phyloP scores from a whole-genome alignment of 2,113 vertebrate species.

The Synchiropus splendidus region DNA sequence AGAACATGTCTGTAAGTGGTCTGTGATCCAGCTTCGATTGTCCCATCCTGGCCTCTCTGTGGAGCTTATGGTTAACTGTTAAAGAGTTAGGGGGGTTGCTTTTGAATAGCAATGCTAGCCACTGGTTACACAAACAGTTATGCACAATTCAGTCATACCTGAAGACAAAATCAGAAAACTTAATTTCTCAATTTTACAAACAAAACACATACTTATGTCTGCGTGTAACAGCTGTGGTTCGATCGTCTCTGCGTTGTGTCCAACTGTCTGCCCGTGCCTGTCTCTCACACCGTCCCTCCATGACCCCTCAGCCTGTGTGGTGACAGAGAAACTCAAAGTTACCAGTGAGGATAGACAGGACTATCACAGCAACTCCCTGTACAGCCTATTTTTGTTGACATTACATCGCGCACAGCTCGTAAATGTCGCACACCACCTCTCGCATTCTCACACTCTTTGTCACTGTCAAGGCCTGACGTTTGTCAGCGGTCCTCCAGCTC shows the following conservation, averaged over 20 bases:
- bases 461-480: constrained; percentile 11
- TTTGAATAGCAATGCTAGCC: too few species aligned
- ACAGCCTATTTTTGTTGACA: background rate
- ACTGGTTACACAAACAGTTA: too few species aligned
- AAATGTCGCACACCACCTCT: constrained; percentile 29
- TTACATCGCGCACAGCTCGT: constrained; percentile 24
- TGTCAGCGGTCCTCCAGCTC: too few species aligned
- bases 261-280: constrained; percentile 61
- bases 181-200: too few species aligned
- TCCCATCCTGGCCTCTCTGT: too few species aligned
- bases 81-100: too few species aligned
- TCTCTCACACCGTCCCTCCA: constrained; percentile 54
- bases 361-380: background rate
- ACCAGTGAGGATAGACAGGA: constrained; percentile 39
- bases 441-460: constrained; percentile 21
- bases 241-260: constrained; percentile 47
- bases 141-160: too few species aligned
- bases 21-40: too few species aligned
- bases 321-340: constrained; percentile 7
- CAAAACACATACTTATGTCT: constrained; percentile 20
- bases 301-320: constrained; percentile 35
- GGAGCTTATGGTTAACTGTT: too few species aligned
- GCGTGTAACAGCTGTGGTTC: constrained; percentile 30
- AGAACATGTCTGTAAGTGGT: too few species aligned
- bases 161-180: too few species aligned